Conservation (phyloP, 2,888 invertebrate species). For the Arge pagana region DNA sequence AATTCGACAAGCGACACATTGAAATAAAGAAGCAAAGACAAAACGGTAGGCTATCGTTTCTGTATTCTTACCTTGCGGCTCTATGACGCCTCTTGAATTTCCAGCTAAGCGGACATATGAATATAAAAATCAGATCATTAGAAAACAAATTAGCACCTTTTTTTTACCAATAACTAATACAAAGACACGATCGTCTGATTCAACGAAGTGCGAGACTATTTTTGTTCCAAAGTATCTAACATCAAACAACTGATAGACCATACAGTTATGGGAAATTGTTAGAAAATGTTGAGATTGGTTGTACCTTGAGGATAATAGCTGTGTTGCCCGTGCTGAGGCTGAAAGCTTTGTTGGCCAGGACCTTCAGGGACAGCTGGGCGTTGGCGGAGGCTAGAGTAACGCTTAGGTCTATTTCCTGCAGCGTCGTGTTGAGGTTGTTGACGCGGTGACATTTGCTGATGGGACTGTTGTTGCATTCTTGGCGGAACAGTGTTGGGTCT, state of each 20-base stretch:
- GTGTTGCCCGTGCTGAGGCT: slow-evolving; percentile 46
- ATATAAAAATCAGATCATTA: slow-evolving; percentile 39
- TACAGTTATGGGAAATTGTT: too few species aligned
- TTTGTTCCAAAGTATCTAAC: too few species aligned
- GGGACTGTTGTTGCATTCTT: slow-evolving; percentile 55
- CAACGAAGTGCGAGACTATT: not conserved
- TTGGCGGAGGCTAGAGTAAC: slow-evolving; percentile 72
- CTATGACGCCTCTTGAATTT: slow-evolving; percentile 55
- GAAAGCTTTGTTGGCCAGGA: slow-evolving; percentile 47
- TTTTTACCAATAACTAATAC: not conserved
- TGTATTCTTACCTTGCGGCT: slow-evolving; percentile 51
- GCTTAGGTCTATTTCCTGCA: slow-evolving; percentile 63
- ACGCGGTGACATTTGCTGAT: slow-evolving; percentile 33
- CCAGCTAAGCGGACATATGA: slow-evolving; percentile 51
- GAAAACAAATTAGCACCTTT: not conserved
- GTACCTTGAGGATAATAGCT: slow-evolving; percentile 55
- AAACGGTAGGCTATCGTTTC: not conserved
- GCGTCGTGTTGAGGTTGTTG: slow-evolving; percentile 42
- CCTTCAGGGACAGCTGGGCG: slow-evolving; percentile 56
- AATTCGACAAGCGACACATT: not conserved
- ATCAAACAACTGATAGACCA: too few species aligned
- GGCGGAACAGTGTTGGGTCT: slow-evolving; percentile 48
- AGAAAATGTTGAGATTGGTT: too few species aligned
- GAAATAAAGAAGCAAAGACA: not conserved
- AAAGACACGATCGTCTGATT: not conserved